Percentiles rank a stretch among this genome's conserved stretches.
Conservation (phyloP, 2,113 vertebrate genomes). For the Struthio camelus region DNA sequence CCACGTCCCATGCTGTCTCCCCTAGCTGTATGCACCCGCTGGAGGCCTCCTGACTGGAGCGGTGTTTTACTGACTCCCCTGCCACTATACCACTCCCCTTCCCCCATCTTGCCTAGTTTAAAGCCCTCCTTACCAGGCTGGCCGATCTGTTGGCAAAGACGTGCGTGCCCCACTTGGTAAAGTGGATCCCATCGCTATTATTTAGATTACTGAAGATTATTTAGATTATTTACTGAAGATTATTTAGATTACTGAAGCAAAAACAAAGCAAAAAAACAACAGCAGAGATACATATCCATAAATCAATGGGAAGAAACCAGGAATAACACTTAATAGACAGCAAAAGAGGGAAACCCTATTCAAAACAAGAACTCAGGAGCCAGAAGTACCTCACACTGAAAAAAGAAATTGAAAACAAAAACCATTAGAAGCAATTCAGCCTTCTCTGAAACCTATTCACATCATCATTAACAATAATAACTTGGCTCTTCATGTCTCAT, state of each 20-base stretch:
- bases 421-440: slow-evolving; percentile 23
- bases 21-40: no score
- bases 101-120: no score
- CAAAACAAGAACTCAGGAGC: neutral
- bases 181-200: no score
- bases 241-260: neutral
- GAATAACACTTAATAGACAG: neutral
- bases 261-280: neutral
- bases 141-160: no score
- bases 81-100: no score
- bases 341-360: neutral
- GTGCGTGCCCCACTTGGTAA: no score
- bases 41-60: no score
- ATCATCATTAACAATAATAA: slow-evolving; percentile 47
- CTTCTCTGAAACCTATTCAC: neutral
- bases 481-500: slow-evolving; percentile 25
- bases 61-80: no score
- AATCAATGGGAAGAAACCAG: neutral
- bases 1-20: no score
- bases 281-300: neutral
- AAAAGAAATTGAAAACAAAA: slow-evolving; percentile 19
- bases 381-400: neutral
- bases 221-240: no score
- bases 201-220: no score
- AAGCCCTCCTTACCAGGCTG: no score